Conservation (phyloP, 2,113 vertebrate species). For the Cisticola juncidis region DNA sequence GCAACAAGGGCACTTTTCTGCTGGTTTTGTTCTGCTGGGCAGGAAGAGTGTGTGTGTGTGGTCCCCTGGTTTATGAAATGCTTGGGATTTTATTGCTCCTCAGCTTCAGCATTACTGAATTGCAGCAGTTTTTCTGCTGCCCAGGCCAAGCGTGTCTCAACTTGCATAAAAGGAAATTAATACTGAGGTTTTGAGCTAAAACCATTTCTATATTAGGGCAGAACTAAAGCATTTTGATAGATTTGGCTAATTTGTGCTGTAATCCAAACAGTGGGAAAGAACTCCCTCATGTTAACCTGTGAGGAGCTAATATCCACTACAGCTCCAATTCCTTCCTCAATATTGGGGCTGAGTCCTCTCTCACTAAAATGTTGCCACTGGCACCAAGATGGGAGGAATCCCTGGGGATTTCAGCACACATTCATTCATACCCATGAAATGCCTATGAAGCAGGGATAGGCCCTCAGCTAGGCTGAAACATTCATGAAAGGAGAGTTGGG, state of each 20-base stretch:
- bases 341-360: neutral
- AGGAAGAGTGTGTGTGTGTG: neutral
- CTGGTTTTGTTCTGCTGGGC: neutral
- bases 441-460: neutral
- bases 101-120: neutral
- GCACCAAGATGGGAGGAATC: neutral
- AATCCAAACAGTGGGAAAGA: neutral
- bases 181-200: neutral
- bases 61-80: neutral
- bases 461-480: neutral
- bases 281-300: neutral
- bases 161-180: conserved; percentile 15
- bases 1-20: neutral
- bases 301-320: neutral
- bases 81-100: neutral
- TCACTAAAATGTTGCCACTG: neutral
- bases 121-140: neutral
- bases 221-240: neutral
- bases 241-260: neutral
- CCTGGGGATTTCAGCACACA: neutral
- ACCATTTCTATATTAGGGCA: neutral
- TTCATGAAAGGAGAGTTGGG: rapidly evolving
- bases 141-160: neutral
- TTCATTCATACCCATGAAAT: neutral
- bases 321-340: neutral